Base-by-base conservation (phyloP, 2,797 vertebrate genomes). In the Eulemur mongoz region DNA sequence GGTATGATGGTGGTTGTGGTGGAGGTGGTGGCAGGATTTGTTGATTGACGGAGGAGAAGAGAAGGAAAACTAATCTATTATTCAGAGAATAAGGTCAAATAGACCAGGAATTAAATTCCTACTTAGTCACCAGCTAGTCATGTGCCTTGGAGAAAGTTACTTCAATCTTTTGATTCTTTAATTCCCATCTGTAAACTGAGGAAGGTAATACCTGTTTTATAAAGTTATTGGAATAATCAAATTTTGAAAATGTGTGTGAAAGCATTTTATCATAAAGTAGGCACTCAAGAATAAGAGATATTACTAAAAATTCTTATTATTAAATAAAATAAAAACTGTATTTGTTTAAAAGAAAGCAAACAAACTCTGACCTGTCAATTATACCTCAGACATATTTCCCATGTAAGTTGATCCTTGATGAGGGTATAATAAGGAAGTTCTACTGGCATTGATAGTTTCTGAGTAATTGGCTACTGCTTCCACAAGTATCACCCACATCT, bases 131-230 rank as follows among this genome's bases (percentile, higher is more conserved):
- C 67, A 61, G 22, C 48, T 63, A 84, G 8, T 17, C 63, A 14
- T 27, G 43, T 52, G 15, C n/a, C 35, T 75, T 67, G 85, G 25
- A 82, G 52, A 43, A 57, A 87, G 6, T 91, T 65, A 59, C 52
- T 89, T 82, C 22, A 73, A 14, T 22, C 0, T 78, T 57, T 85
- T 54, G 23, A 38, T 45, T 10, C 7, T 38, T 85, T 89, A 7
- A 75, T 89, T 93, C n/a, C 17, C 17, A 57, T 88, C 12, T 86
- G n/a, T 72, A 92, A 92, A 87, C 83, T 75, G 50, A 59, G 32
- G 17, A 45, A 69, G 63, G 7, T 79, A 79, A 83, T 72, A 79
- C 45, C 30, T 79, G 18, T n/a, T 72, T 93, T 72, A 61, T 52
- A 61, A 40, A 54, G n/a, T 63, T 73, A 45, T 27, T 79, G 18